These are phyloP conservation scores for Ophion ellenae DNA, from an alignment of 2,888 invertebrate species.

Conservation along the genomic window DNA sequence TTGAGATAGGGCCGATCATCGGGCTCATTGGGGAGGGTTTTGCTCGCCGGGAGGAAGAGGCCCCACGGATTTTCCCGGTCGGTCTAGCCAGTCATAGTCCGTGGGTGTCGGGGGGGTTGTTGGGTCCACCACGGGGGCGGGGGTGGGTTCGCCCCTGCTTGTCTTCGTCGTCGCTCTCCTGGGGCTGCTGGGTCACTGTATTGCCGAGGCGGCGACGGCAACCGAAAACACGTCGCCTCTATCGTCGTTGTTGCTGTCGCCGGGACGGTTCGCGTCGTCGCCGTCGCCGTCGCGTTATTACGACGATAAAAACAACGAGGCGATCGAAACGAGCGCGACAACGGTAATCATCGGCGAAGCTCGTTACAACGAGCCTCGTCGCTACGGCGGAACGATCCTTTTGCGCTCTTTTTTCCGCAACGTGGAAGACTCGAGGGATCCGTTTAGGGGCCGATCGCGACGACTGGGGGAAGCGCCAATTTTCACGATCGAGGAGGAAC, in stretches of 20 bases:
- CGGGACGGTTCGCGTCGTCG: constrained; percentile 52
- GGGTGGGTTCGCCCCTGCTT: constrained; percentile 81
- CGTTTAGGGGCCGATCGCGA: constrained; percentile 2
- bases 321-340: constrained; percentile 49
- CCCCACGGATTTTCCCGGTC: constrained; percentile 13
- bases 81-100: constrained; percentile 74
- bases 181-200: constrained; percentile 63
- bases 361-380: not conserved
- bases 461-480: not conserved
- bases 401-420: constrained; percentile 5
- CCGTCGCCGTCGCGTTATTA: constrained; percentile 63
- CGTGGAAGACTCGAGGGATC: not conserved
- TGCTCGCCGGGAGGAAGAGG: not conserved
- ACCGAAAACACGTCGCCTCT: constrained; percentile 65
- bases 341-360: constrained; percentile 31
- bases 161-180: constrained; percentile 79
- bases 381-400: not conserved
- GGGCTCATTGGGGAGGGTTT: not conserved
- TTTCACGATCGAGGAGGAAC: not conserved
- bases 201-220: constrained; percentile 75
- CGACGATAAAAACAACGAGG: constrained; percentile 41
- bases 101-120: constrained; percentile 75
- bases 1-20: not conserved
- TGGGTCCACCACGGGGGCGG: constrained; percentile 81
- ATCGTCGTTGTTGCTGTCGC: constrained; percentile 65